A percentile compares a stretch with the other conserved stretches of the same genome.
phyloP scores from a whole-genome alignment of 2,113 vertebrate species.

The Brachypteracias leptosomus region DNA sequence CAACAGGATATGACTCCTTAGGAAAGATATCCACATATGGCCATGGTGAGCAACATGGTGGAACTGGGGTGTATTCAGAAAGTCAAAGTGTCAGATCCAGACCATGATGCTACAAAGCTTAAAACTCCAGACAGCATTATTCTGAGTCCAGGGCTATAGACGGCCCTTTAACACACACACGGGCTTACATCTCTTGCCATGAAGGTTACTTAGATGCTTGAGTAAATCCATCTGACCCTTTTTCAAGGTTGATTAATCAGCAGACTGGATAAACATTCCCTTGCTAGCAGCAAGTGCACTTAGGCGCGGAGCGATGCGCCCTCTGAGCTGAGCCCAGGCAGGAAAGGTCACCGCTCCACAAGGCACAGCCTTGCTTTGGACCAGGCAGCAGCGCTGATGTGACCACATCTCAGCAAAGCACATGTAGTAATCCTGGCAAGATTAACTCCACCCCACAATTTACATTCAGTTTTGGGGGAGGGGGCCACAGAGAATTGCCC shows the following conservation, averaged over 20 bases:
- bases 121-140: not conserved
- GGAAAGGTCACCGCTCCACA: not conserved
- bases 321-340: not conserved
- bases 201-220: slow-evolving; percentile 10
- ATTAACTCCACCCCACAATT: not conserved
- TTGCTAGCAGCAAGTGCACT: not conserved
- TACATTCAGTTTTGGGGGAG: not conserved
- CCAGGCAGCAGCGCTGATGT: not conserved
- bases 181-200: not conserved
- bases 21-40: not conserved
- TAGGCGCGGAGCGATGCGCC: rapidly evolving
- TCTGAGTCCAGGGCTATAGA: not conserved
- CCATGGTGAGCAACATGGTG: not conserved
- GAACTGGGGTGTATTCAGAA: not conserved
- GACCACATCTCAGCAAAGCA: not conserved
- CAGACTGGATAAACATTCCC: not conserved
- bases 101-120: rapidly evolving
- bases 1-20: not conserved
- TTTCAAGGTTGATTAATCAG: slow-evolving; percentile 39
- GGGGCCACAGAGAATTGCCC: not conserved
- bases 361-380: not conserved
- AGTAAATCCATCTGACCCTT: slow-evolving; percentile 30
- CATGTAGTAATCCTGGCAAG: not conserved
- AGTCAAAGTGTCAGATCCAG: not conserved
- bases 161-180: not conserved